Base-by-base conservation (phyloP, 1,140 invertebrate species). In the Grapholita molesta region DNA sequence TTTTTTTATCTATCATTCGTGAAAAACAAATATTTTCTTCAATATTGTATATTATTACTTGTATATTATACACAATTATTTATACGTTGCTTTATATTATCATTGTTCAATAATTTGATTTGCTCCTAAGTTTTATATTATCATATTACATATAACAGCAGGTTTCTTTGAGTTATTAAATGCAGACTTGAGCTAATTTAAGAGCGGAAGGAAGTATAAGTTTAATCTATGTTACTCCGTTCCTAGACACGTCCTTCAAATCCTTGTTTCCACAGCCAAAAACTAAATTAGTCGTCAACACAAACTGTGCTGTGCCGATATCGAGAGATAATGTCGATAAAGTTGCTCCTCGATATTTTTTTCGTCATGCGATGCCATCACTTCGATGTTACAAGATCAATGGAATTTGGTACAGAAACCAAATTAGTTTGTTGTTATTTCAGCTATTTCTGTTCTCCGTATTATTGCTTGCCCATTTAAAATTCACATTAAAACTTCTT, bases 241-340 rank as follows among this genome's bases (percentile, higher is more conserved):
- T 55, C 52, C 21, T 7, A 18, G 42, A 48, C 42, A 48, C 42
- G 42, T 48, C 21, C 42, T 21, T 18, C 1, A 48, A 48, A 48
- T 48, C 42, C 42, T 21, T 48, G 42, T 21, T 57, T 57, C 12
- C 53, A 28, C 24, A 7, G 24, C 24, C 12, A 57, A 57, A 48
- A 48, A 21, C n/a, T 53, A 28, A 6, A n/a, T 8, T 25, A 24
- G 23, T 24, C 15, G 25, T 28, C 48, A 55, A n/a, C 12, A 66
- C n/a, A 15, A 28, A 33, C 48, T 33, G 66, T 67, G 48, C 2
- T 55, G 48, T 33, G 11, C 42, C 3, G 33, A 25, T 67, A 67
- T 67, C 48, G 66, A 32, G 11, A 67, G 67, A 32, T 52, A 28
- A 66, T 64, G 33, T 67, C 61, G 48, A 76, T 76, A 38, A 38